Conservation (phyloP, 2,888 invertebrate genomes). For the Mimachlamys varia region DNA sequence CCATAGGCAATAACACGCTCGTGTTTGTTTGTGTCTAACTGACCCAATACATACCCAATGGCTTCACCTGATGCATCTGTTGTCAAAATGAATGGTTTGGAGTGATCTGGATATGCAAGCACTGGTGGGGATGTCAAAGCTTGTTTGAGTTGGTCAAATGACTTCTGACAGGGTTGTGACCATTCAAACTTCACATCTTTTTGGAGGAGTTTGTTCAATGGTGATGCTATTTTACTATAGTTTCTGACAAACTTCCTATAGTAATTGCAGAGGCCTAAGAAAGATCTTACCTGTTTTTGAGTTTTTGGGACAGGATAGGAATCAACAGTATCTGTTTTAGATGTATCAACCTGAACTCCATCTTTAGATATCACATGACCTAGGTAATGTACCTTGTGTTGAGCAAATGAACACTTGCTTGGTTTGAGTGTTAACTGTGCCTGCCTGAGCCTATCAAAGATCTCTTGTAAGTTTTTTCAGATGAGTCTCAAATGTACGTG, state of each 20-base stretch:
- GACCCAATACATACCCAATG: slow-evolving; percentile 57
- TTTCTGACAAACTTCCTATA: slow-evolving; percentile 45
- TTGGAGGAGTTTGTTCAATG: slow-evolving; percentile 37
- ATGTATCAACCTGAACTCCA: slow-evolving; percentile 36
- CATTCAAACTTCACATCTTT: slow-evolving; percentile 44
- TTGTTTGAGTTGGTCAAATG: slow-evolving; percentile 65
- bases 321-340: slow-evolving; percentile 32
- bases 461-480: background rate
- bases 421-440: slow-evolving; percentile 40
- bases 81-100: slow-evolving; percentile 55
- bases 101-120: slow-evolving; percentile 56
- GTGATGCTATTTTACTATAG: slow-evolving; percentile 45
- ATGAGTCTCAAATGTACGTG: slow-evolving; percentile 11
- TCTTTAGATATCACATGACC: slow-evolving; percentile 35
- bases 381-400: background rate
- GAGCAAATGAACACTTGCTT: background rate
- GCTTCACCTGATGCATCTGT: slow-evolving; percentile 58
- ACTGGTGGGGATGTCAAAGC: slow-evolving; percentile 57
- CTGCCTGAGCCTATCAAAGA: slow-evolving; percentile 21
- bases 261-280: slow-evolving; percentile 36
- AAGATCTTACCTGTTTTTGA: no score
- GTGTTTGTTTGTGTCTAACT: slow-evolving; percentile 47
- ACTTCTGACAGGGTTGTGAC: slow-evolving; percentile 41
- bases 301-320: background rate
- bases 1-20: slow-evolving; percentile 57